Base-by-base conservation (phyloP, 37 sponge, comb jelly and placozoan genomes). In the Geodia barretti region DNA sequence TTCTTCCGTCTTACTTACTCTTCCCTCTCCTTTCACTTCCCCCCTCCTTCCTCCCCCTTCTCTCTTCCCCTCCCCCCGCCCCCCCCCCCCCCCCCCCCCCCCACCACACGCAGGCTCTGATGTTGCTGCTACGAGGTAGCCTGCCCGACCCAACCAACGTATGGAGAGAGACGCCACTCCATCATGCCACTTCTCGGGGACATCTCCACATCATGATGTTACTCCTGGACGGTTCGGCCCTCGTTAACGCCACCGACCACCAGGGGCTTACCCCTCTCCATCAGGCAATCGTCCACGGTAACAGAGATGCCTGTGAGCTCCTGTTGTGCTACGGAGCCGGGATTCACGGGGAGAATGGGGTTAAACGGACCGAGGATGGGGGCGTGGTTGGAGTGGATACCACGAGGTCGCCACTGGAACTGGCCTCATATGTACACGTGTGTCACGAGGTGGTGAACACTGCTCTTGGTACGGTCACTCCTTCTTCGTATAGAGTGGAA, bases 131-230 rank as follows among this genome's bases (percentile, higher is more conserved):
- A 7, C n/a, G 77, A 20, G 84, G 82, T 17, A 17, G 68, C 26
- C 42, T 29, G 30, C 29, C 42, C 14, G 43, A 59, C 3, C 9
- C 73, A 26, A 38, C 68, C 1, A 91, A 91, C 75, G 33, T 82
- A 8, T 85, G 86, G 89, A 25, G 31, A n/a, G 83, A 92, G 78
- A 92, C 93, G 0, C 93, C 93, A 19, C 81, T 92, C 17, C 93
- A 92, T 64, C 82, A 86, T 33, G 70, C 73, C 65, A 80, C 92
- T 0, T 66, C 88, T 2, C 83, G 67, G 4, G 93, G 93, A 4
- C 83, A 92, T 40, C 79, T 92, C 4, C 83, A 84, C 31, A 34
- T 92, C 32, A 88, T 92, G 86, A 35, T 92, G 70, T 43, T 92
- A 2, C 79, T 92, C 37, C 64, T 92, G 39, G 93, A 92, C 41